phyloP scores from a whole-genome alignment of 2,113 vertebrate genomes.

The Bungarus multicinctus region DNA sequence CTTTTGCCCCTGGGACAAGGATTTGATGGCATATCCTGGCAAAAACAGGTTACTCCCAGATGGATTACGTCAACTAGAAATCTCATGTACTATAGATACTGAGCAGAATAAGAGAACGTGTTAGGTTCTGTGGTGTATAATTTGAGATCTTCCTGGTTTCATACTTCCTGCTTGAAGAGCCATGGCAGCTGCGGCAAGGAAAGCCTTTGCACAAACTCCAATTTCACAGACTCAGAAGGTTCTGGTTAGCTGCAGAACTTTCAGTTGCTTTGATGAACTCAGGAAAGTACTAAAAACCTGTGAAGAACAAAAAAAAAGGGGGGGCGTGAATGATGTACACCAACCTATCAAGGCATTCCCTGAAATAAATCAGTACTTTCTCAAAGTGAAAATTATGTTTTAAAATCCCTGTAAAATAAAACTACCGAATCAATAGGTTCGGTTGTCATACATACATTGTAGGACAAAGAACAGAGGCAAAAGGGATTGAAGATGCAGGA shows the following conservation, averaged over 20 bases:
- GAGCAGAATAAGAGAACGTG: neutral
- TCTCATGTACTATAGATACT: neutral
- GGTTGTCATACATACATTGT: neutral
- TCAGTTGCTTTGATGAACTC: neutral
- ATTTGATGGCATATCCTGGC: neutral
- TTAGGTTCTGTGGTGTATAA: neutral
- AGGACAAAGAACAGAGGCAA: neutral
- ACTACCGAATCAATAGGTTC: neutral
- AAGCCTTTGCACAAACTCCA: neutral
- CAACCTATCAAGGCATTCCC: neutral
- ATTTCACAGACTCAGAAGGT: slow-evolving; percentile 11
- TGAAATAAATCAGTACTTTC: slow-evolving; percentile 1
- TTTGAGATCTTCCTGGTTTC: neutral
- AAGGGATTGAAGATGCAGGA: neutral
- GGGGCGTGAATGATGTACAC: too few species aligned
- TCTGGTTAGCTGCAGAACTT: slow-evolving; percentile 5
- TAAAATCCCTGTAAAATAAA: neutral
- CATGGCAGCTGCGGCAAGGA: neutral
- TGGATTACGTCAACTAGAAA: neutral
- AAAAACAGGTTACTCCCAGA: neutral
- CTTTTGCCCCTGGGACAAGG: neutral
- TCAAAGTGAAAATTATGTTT: neutral
- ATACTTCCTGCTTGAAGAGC: neutral
- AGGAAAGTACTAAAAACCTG: neutral
- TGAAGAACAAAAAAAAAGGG: neutral